These are phyloP conservation scores for Drosophila mercatorum DNA, from an alignment of 2,888 invertebrate genomes.

Conservation along the genomic window DNA sequence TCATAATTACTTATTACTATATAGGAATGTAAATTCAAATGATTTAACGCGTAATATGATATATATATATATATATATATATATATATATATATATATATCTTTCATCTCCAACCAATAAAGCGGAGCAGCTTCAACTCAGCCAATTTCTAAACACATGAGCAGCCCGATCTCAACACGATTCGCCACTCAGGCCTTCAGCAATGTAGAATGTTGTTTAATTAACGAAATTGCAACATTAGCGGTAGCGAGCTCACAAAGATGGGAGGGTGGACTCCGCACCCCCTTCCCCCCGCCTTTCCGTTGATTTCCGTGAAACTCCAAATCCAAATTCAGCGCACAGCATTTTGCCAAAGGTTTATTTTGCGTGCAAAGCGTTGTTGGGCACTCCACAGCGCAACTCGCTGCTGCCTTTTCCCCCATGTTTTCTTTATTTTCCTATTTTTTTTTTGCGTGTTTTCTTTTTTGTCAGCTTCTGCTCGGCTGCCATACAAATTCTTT, in stretches of 20 bases:
- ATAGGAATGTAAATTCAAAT: too few relatives aligned
- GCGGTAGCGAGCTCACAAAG: slow-evolving; percentile 31
- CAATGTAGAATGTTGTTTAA: slow-evolving; percentile 46
- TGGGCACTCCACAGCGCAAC: slow-evolving; percentile 20
- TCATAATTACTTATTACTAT: too few relatives aligned
- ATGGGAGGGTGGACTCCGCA: too few relatives aligned
- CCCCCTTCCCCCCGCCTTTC: too few relatives aligned
- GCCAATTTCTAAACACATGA: not conserved
- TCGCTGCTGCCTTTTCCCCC: not conserved
- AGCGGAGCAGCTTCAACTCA: not conserved
- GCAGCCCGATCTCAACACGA: slow-evolving; percentile 36
- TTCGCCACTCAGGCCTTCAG: slow-evolving; percentile 49
- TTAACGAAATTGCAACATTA: slow-evolving; percentile 57
- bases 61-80: too few relatives aligned
- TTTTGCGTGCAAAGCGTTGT: slow-evolving; percentile 23
- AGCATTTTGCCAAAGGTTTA: slow-evolving; percentile 8
- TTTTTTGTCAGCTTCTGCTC: slow-evolving; percentile 1
- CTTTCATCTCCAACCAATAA: not conserved
- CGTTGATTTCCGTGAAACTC: too few relatives aligned
- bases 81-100: too few relatives aligned
- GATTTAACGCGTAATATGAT: too few relatives aligned
- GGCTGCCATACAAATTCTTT: slow-evolving; percentile 15
- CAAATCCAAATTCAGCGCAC: not conserved
- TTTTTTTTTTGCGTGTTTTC: slow-evolving; percentile 3
- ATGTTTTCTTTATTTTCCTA: slow-evolving; percentile 4